phyloP scores from a whole-genome alignment of 2,888 invertebrate genomes.

The Protonemura montana region DNA sequence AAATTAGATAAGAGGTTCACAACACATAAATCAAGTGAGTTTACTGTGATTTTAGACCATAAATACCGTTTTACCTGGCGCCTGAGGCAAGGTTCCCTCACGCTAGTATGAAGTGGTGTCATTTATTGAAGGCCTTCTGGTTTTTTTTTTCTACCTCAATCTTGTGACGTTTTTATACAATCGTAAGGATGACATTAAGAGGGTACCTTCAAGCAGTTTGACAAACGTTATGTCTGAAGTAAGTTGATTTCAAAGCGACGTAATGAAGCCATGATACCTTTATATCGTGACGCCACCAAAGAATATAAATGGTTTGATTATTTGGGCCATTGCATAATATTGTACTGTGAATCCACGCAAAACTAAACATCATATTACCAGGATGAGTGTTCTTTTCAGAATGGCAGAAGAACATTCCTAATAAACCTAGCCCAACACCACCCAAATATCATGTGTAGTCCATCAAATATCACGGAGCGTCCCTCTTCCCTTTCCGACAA shows the following conservation, averaged over 20 bases:
- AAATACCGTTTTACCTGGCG: no score
- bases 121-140: not conserved
- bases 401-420: not conserved
- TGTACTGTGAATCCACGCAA: not conserved
- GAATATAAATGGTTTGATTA: slow-evolving; percentile 20
- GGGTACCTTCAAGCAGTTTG: slow-evolving; percentile 10
- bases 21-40: no score
- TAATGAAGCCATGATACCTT: slow-evolving; percentile 29
- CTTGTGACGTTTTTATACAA: not conserved
- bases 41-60: no score
- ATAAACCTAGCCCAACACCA: not conserved
- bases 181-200: not conserved
- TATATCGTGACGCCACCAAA: slow-evolving; percentile 9
- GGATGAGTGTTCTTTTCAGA: not conserved
- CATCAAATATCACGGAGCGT: not conserved
- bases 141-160: not conserved
- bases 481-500: no score
- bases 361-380: not conserved
- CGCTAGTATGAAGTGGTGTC: no score
- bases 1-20: no score
- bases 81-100: no score
- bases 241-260: slow-evolving; percentile 27
- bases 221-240: slow-evolving; percentile 13
- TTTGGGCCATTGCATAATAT: not conserved
- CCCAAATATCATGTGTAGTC: not conserved